Conservation (phyloP, 2,797 vertebrate genomes). For the Lepidocolaptes lacrymiger region DNA sequence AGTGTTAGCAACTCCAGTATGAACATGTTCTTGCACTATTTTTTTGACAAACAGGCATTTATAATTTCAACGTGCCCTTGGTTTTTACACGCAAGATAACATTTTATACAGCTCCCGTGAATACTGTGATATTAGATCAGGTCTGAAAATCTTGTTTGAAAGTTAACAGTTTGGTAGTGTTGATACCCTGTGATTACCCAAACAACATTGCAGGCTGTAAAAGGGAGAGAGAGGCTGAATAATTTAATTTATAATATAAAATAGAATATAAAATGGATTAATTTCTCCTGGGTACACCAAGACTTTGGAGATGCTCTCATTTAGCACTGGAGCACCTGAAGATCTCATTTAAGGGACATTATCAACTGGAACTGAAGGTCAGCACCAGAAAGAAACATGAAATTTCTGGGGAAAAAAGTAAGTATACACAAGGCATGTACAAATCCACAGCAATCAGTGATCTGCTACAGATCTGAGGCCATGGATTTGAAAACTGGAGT, state of each 20-base stretch:
- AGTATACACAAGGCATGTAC: background rate
- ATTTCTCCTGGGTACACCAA: background rate
- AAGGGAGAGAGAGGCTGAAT: background rate
- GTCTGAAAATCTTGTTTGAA: background rate
- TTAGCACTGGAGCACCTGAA: background rate
- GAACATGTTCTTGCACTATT: background rate
- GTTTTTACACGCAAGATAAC: background rate
- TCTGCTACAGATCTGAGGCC: background rate
- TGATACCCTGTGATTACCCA: background rate
- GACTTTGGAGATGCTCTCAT: background rate
- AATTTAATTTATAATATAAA: background rate
- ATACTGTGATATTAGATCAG: background rate
- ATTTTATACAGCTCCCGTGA: background rate
- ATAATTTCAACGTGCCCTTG: background rate
- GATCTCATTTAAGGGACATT: background rate
- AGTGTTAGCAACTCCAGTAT: background rate
- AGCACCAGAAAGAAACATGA: background rate
- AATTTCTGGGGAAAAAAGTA: background rate
- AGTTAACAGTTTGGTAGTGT: background rate
- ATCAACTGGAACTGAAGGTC: background rate
- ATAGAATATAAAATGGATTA: background rate
- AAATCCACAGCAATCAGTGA: accelerated
- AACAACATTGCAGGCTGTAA: background rate
- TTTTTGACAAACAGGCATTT: background rate
- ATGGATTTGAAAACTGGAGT: background rate